phyloP scores from a whole-genome alignment of 2,888 invertebrate species.

The Diogma glabrata region DNA sequence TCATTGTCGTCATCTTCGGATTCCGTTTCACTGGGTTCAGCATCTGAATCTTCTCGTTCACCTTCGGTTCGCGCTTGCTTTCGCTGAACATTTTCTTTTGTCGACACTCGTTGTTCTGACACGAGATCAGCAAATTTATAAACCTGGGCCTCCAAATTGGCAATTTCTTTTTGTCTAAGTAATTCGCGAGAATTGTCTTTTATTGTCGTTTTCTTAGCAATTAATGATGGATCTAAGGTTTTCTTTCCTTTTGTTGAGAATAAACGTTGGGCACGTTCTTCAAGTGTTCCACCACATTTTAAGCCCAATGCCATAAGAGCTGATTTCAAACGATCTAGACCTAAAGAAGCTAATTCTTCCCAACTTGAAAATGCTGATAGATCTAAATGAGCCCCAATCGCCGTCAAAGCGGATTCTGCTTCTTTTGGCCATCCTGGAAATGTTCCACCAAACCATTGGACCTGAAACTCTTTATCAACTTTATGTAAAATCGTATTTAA shows the following conservation, averaged over 20 bases:
- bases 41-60: constrained; percentile 84
- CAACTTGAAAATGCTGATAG: constrained; percentile 95
- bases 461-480: constrained; percentile 67
- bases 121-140: constrained; percentile 79
- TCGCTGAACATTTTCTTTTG: constrained; percentile 96
- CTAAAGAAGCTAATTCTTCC: constrained; percentile 94
- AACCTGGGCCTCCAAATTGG: constrained; percentile 77
- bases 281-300: constrained; percentile 96
- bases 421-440: constrained; percentile 98
- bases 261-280: constrained; percentile 91
- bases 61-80: constrained; percentile 94
- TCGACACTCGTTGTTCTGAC: constrained; percentile 74
- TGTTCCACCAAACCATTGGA: constrained; percentile 77
- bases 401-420: constrained; percentile 82
- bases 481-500: constrained; percentile 65
- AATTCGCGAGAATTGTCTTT: constrained; percentile 38
- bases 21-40: constrained; percentile 66
- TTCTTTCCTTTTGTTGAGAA: constrained; percentile 94
- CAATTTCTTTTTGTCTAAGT: constrained; percentile 75
- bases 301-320: constrained; percentile 92
- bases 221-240: constrained; percentile 79
- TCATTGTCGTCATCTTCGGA: constrained; percentile 84
- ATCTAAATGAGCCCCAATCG: constrained; percentile 93
- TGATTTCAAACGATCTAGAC: constrained; percentile 92
- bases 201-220: constrained; percentile 76